Base-by-base conservation (phyloP, 2,888 invertebrate species). In the Eupithecia abbreviata region DNA sequence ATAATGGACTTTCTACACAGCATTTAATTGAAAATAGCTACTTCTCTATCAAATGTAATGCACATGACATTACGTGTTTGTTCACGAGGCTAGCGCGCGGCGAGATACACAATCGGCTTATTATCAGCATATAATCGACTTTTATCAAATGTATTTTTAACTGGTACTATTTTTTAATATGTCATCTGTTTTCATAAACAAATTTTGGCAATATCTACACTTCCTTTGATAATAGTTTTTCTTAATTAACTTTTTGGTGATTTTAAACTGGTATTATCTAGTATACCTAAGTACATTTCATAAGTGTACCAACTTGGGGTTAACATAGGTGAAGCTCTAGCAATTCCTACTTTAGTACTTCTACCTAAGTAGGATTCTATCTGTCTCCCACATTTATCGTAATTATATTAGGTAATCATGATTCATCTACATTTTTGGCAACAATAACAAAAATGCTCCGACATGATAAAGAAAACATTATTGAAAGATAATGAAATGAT, bases 391-490 rank as follows among this genome's bases (percentile, higher is more conserved):
- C 30, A 30, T 30, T 30, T 30, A 30, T 0, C 30, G 30, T 1
- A 30, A 30, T 30, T 30, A 30, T 1, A 30, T 30, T 30, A 30
- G 30, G 30, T 30, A 30, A 30, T 47, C 12, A 30, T 62, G 62
- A 12, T 62, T 12, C 12, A 62, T 30, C 4, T 18, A 62, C 10
- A 30, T 12, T 62, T 62, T 62, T 62, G 62, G 62, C 62, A 62
- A 30, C n/a, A 58, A 58, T 58, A 58, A 58, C 62, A 62, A 30
- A 68, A 13, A 15, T 15, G 43, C 15, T n/a, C 15, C 67, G 43
- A 69, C 47, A 30, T 18, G 30, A 67, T 67, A 51, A 67, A 73
- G 67, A 12, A 73, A 73, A 67, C 3, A 55, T 55, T 67, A 73
- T 73, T 69, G 18, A 69, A 69, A 69, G 45, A 67, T 67, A 51